These are phyloP conservation scores for Salarias fasciatus DNA, from an alignment of 2,797 vertebrate genomes.

Conservation along the genomic window DNA sequence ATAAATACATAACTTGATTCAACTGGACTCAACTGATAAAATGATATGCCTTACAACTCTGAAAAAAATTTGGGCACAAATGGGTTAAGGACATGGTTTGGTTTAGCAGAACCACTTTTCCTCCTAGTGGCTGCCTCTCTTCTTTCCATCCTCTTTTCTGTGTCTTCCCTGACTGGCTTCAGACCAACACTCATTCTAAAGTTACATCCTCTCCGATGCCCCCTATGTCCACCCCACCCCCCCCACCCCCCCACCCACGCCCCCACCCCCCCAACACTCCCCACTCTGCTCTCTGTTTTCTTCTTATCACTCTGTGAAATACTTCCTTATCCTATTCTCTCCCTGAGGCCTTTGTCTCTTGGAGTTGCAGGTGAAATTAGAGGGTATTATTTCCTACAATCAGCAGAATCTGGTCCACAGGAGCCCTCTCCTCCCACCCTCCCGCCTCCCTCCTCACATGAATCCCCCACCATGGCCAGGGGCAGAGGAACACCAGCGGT, in stretches of 20 bases:
- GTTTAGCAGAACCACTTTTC: slow-evolving; percentile 57
- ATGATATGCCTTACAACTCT: too few relatives aligned
- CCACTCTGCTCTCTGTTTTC: slow-evolving; percentile 49
- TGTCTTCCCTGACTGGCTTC: slow-evolving; percentile 66
- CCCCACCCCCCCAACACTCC: slow-evolving; percentile 32
- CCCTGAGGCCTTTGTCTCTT: slow-evolving; percentile 72
- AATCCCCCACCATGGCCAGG: slow-evolving; percentile 56
- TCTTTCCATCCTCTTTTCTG: slow-evolving; percentile 48
- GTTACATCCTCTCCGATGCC: slow-evolving; percentile 58
- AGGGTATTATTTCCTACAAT: slow-evolving; percentile 77
- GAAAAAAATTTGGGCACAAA: too few relatives aligned
- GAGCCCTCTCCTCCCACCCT: slow-evolving; percentile 11
- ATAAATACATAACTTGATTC: too few relatives aligned
- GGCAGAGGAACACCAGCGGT: slow-evolving; percentile 63
- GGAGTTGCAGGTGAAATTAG: slow-evolving; percentile 77
- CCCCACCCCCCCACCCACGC: slow-evolving; percentile 29
- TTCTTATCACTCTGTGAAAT: slow-evolving; percentile 61
- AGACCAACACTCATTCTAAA: slow-evolving; percentile 60
- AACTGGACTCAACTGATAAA: too few relatives aligned
- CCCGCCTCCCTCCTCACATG: slow-evolving; percentile 28
- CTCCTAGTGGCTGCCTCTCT: slow-evolving; percentile 52
- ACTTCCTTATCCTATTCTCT: slow-evolving; percentile 68
- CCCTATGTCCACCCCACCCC: slow-evolving; percentile 43
- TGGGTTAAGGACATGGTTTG: slow-evolving; percentile 67
- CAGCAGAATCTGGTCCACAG: slow-evolving; percentile 72